These are phyloP conservation scores for Rhinichthys klamathensis DNA, from an alignment of 2,113 vertebrate species.

Conservation along the genomic window DNA sequence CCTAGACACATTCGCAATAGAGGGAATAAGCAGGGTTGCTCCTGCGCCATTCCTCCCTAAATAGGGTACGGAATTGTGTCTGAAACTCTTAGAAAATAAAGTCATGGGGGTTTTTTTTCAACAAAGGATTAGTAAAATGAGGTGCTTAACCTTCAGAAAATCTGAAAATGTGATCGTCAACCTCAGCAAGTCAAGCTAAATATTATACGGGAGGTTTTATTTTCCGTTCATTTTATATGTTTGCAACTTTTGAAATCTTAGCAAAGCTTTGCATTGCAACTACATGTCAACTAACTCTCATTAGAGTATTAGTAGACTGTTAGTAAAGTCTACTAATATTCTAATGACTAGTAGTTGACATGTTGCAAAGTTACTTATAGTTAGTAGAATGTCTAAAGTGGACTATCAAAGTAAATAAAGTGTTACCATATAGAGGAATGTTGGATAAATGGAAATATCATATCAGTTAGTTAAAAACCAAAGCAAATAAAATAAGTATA, in stretches of 20 bases:
- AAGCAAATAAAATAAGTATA: too few relatives aligned
- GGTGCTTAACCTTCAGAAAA: conserved; percentile 3
- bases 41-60: background rate
- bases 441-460: too few relatives aligned
- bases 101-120: background rate
- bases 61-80: background rate
- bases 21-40: background rate
- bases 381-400: too few relatives aligned
- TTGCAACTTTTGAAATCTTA: background rate
- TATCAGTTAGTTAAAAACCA: too few relatives aligned
- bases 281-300: too few relatives aligned
- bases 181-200: background rate
- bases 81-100: background rate
- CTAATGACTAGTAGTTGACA: too few relatives aligned
- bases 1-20: background rate
- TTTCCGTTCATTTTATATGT: background rate
- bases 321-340: too few relatives aligned
- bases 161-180: background rate
- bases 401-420: too few relatives aligned
- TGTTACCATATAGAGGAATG: too few relatives aligned
- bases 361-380: too few relatives aligned
- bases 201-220: background rate
- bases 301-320: too few relatives aligned
- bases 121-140: background rate
- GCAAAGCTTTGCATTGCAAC: background rate